phyloP scores from a whole-genome alignment of 2,888 invertebrate species.

The Orthonevra nobilis region DNA sequence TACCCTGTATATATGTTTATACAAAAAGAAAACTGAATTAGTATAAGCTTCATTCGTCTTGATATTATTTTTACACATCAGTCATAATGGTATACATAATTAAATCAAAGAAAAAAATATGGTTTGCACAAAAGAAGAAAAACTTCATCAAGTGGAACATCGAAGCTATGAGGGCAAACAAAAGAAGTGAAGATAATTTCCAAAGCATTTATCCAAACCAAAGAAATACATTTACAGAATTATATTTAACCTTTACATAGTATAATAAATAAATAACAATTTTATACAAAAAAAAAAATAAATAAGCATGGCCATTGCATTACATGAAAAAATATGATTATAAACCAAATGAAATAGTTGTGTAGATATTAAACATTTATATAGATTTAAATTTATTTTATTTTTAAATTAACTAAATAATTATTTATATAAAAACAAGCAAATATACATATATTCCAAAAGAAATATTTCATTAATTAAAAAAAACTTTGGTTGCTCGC shows the following conservation, averaged over 20 bases:
- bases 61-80: constrained; percentile 46
- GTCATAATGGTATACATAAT: too few relatives aligned
- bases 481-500: constrained; percentile 43
- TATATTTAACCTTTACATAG: constrained; percentile 36
- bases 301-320: constrained; percentile 39
- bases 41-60: constrained; percentile 52
- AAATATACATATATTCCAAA: neutral
- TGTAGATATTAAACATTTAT: constrained; percentile 30
- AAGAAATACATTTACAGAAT: constrained; percentile 28
- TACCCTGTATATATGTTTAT: too few relatives aligned
- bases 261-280: constrained; percentile 51
- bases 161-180: constrained; percentile 31
- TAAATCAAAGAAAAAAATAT: constrained; percentile 2
- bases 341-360: constrained; percentile 4
- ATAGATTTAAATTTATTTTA: constrained; percentile 47
- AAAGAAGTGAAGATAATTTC: constrained; percentile 22
- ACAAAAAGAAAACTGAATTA: constrained; percentile 49
- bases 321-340: constrained; percentile 10
- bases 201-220: constrained; percentile 27
- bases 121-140: constrained; percentile 46
- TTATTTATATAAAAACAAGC: constrained; percentile 16
- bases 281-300: constrained; percentile 51
- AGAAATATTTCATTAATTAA: neutral
- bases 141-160: constrained; percentile 41
- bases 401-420: neutral